Evolutionary conservation across 2,113 vertebrate species (phyloP), one percentile per base, ranked within the genome.

Genomic region (Parus major): DNA sequence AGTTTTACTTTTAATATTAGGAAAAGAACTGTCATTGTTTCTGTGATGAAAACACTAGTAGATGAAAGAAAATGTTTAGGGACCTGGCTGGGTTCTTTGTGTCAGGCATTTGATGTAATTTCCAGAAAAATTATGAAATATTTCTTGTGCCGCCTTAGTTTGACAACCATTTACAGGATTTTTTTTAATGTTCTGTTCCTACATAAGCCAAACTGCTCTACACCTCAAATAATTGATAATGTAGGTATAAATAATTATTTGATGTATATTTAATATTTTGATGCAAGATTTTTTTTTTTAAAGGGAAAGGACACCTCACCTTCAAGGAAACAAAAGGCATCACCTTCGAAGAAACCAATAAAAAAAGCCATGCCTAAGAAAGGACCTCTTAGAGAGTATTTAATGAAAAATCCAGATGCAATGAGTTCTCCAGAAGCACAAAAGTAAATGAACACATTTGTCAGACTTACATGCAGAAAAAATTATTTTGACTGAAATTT

Each of bases 381-480:
- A 90, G 68, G 47, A 76, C 78, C 79, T 82, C 93, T 93, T 57
- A 71, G 63, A 72, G 72, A 96, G 5, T 90, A 56, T 66, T 64
- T 84, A 3, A 24, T 61, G 81, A 96, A 95, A 55, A 50, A 70
- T 41, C 78, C 60, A 46, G 44, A 49, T 24, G 12, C 35, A 81
- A 36, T 42, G 49, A 59, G 23, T 47, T 65, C 72, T 81, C 25
- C 73, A 79, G 94, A 95, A 80, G 6, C 39, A 68, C 41, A 81
- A 83, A 88, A 95, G 97, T 97, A 96, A 95, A 36, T 82, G 22
- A 77, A 31, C 5, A 35, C 13, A 33, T 13, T 65, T 44, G 3
- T 46, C 39, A 42, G 8, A 11, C 66, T 89, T 4, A 42, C 79
- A 12, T 75, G 35, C 1, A 82, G 16, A 72, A 80, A 86, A 71